Percentiles rank a stretch among this genome's conserved stretches.
phyloP scores from a whole-genome alignment of 1,140 invertebrate genomes.

The Orchesella cincta region DNA sequence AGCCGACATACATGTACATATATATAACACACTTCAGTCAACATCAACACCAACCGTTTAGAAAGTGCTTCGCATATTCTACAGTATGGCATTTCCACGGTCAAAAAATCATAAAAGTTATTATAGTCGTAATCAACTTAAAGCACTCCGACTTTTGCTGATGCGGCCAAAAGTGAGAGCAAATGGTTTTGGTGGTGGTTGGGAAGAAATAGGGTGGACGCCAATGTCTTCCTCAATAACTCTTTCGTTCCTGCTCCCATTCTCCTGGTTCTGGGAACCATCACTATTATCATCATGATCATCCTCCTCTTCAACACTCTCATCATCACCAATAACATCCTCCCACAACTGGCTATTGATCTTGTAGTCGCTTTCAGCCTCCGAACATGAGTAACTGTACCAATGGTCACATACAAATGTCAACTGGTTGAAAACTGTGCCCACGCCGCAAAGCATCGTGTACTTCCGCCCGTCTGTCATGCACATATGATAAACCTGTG shows the following conservation, averaged over 20 bases:
- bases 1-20: too few relatives aligned
- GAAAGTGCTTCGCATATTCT: too few relatives aligned
- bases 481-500: constrained; percentile 50
- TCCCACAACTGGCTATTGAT: constrained; percentile 42
- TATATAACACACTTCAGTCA: too few relatives aligned
- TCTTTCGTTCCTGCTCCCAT: too few relatives aligned
- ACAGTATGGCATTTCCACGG: too few relatives aligned
- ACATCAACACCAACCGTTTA: too few relatives aligned
- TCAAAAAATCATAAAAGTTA: background rate
- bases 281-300: background rate
- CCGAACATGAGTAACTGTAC: constrained; percentile 48
- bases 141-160: background rate
- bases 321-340: constrained; percentile 12
- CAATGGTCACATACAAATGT: constrained; percentile 50
- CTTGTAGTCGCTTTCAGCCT: constrained; percentile 45
- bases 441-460: constrained; percentile 47
- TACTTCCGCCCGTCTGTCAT: constrained; percentile 44
- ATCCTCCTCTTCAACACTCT: background rate
- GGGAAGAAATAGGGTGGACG: background rate
- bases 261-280: background rate
- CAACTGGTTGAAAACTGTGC: constrained; percentile 49
- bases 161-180: background rate
- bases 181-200: background rate
- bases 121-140: background rate
- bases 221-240: background rate